Base-by-base conservation (phyloP, 2,888 invertebrate genomes). In the Lycophotia porphyrea region DNA sequence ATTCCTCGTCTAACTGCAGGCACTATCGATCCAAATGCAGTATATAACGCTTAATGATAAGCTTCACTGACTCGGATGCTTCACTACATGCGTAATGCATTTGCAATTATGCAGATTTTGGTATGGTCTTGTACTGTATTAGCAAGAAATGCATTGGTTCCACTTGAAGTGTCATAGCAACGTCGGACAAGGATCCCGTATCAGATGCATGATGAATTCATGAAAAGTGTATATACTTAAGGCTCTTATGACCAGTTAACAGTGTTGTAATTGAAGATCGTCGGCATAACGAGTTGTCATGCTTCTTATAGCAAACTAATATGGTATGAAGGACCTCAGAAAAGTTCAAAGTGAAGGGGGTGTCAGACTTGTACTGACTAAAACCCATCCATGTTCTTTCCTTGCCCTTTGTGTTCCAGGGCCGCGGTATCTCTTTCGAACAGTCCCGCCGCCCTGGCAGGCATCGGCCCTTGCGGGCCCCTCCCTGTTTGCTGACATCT, bases 71-170 rank as follows among this genome's bases (percentile, higher is more conserved):
- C 39, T 52, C 58, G 27, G 52, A 13, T 55, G 61, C 36, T 49
- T 49, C 52, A 47, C 34, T 52, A 42, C 21, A 42, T 34, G 27
- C 34, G 63, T 70, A 73, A 64, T 81, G 39, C 73, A 71, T 60
- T 71, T 55, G 36, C 39, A 78, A 78, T 78, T 74, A 74, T 74
- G 67, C 44, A 63, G 21, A 74, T 64, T 44, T 52, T 55, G 31
- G 18, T 64, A 65, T 74, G 60, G 74, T 78, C 55, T 73, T 78
- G 65, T 55, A 34, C 21, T 73, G 18, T 71, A 66, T 39, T 49
- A 34, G 15, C 68, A 82, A 58, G 47, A 60, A 65, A 69, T 69
- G 34, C 31, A 44, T 68, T 49, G 18, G 18, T 71, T 67, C 21
- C 31, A 42, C 61, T 52, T 71, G 34, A 49, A 31, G 24, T 49